Base-by-base conservation (phyloP, 1,140 invertebrate species). In the Lasioglossum albipes region DNA sequence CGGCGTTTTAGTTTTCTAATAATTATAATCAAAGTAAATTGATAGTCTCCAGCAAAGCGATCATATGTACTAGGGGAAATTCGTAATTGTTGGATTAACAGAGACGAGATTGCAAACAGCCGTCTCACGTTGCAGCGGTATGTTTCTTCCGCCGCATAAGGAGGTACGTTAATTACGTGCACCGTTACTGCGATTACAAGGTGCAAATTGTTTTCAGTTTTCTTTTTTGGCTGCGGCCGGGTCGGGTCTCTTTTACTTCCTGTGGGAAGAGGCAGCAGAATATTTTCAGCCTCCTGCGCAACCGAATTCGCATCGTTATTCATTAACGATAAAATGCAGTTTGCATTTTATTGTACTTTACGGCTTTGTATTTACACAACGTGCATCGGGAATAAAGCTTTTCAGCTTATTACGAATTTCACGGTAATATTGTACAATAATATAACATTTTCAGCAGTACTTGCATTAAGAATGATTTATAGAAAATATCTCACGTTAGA, bases 201-300 rank as follows among this genome's bases (percentile, higher is more conserved):
- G 75, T 78, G 75, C 57, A 71, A 78, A 78, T 71, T 62, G 75
- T 64, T 78, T 76, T 52, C 36, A n/a, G 52, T 41, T 69, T 75
- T 49, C 22, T 45, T 67, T 67, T 67, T 18, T 7, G n/a, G 6
- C 2, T 7, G 22, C 66, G 6, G 18, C 20, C 20, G n/a, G 1
- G 36, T 6, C 7, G 7, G 49, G 5, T 22, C 41, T 12, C 5
- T 41, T 66, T 9, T 0, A 0, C 5, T 31, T 68, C 66, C n/a
- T 31, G 62, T 4, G 18, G 22, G 12, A 6, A 16, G 16, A 0
- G 18, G 20, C 18, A 20, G 10, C 7, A 12, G 7, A 13, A 49
- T 10, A 49, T 49, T 49, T 49, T 2, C 45, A 12, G 10, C 10
- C 13, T 1, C 1, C 7, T 12, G 45, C 45, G 45, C 45, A 49